Conservation (phyloP, 2,113 vertebrate genomes). For the Chionodraco myersi region DNA sequence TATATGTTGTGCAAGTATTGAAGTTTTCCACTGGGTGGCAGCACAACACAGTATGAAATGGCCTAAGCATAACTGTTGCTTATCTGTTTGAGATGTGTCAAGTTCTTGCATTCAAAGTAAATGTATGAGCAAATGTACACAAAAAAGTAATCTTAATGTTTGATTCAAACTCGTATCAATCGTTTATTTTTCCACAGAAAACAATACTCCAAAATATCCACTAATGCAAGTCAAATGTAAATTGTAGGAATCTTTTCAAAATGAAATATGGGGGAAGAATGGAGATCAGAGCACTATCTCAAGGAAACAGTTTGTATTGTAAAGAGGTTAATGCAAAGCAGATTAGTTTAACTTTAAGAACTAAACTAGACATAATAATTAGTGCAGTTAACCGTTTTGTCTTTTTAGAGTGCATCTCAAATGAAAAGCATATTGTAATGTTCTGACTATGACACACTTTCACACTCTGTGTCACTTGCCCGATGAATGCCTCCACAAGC, state of each 20-base stretch:
- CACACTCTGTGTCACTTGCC: constrained; percentile 21
- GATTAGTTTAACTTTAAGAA: neutral
- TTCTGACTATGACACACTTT: neutral
- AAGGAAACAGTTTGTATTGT: neutral
- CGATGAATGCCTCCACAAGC: constrained; percentile 57
- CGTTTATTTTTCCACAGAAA: too few relatives aligned
- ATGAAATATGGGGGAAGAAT: too few relatives aligned
- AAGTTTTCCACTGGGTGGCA: constrained; percentile 57
- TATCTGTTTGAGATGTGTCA: too few relatives aligned
- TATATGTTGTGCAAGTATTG: neutral
- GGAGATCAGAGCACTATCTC: neutral
- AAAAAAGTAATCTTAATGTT: too few relatives aligned
- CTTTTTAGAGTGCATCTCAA: neutral
- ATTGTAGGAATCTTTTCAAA: too few relatives aligned
- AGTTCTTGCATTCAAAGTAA: too few relatives aligned
- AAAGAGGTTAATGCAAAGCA: neutral
- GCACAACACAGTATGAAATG: constrained; percentile 21
- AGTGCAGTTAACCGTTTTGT: neutral
- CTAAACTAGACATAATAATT: neutral
- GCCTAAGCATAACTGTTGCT: neutral
- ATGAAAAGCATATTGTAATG: constrained; percentile 11
- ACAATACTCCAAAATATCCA: too few relatives aligned
- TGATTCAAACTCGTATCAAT: too few relatives aligned
- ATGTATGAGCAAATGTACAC: too few relatives aligned
- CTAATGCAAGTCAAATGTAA: too few relatives aligned